Evolutionary conservation across 2,113 vertebrate species (phyloP).

Genomic region (Clarias batrachus): DNA sequence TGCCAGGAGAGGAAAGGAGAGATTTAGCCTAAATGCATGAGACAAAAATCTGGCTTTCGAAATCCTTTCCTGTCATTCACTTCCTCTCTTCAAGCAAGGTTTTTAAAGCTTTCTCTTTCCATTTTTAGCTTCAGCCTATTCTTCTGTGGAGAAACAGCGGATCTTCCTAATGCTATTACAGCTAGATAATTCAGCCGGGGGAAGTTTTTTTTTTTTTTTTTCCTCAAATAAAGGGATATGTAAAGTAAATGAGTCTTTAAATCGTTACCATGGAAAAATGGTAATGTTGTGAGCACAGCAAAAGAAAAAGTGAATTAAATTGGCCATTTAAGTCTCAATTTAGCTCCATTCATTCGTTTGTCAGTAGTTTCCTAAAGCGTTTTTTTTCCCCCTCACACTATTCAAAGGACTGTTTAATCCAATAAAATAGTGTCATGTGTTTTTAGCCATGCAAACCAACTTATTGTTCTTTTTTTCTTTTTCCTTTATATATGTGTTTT

Average conservation of each 20-base stretch:
- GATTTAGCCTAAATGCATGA: constrained; percentile 59
- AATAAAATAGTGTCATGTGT: not conserved
- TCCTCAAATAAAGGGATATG: no score
- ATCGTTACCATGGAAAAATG: not conserved
- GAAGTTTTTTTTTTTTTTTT: not conserved
- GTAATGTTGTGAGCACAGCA: not conserved
- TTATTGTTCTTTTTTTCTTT: not conserved
- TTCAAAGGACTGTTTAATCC: not conserved
- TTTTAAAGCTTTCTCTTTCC: constrained; percentile 13
- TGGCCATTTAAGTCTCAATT: not conserved
- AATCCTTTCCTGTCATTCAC: constrained; percentile 56
- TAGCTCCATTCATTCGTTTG: no score
- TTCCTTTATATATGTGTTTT: constrained; percentile 19
- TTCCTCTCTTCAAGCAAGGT: constrained; percentile 2
- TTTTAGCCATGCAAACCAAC: not conserved
- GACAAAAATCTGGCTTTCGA: constrained; percentile 64
- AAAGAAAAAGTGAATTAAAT: not conserved
- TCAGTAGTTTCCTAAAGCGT: not conserved
- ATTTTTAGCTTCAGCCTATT: not conserved
- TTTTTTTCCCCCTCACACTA: no score
- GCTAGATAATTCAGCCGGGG: not conserved
- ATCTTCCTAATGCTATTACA: not conserved
- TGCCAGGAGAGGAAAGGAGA: constrained; percentile 32
- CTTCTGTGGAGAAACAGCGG: not conserved
- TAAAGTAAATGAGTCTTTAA: not conserved